Conservation (phyloP, 2,888 invertebrate genomes). For the Tetragonisca angustula region DNA sequence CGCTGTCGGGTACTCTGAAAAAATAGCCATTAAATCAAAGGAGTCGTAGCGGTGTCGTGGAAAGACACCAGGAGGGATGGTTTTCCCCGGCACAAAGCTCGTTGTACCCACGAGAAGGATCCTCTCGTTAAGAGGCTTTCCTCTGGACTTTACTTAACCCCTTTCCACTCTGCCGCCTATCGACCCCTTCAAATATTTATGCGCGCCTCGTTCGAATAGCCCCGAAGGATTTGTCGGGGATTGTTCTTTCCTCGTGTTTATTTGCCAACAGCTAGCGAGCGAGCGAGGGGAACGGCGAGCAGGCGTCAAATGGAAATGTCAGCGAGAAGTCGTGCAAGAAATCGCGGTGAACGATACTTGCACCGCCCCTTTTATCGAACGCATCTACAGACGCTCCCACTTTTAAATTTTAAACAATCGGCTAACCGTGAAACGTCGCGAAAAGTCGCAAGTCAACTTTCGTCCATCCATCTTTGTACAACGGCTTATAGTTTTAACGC, state of each 20-base stretch:
- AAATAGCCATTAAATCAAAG: constrained; percentile 66
- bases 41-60: constrained; percentile 48
- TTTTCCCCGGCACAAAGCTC: constrained; percentile 35
- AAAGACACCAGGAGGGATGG: constrained; percentile 25
- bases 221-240: constrained; percentile 12
- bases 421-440: not conserved
- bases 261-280: not conserved
- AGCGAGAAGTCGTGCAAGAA: not conserved
- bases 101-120: constrained; percentile 37
- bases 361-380: too few species aligned
- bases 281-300: not conserved
- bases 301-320: not conserved
- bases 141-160: constrained; percentile 66
- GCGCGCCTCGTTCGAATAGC: constrained; percentile 36
- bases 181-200: constrained; percentile 54
- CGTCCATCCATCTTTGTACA: constrained; percentile 17
- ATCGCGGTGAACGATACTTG: not conserved
- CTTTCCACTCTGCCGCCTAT: constrained; percentile 37
- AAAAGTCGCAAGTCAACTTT: constrained; percentile 1
- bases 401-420: constrained; percentile 12
- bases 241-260: constrained; percentile 32
- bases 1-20: constrained; percentile 66
- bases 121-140: constrained; percentile 72
- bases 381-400: not conserved
- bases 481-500: constrained; percentile 27